These are phyloP conservation scores for Amia ocellicauda DNA, from an alignment of 2,113 vertebrate genomes.

Conservation along the genomic window DNA sequence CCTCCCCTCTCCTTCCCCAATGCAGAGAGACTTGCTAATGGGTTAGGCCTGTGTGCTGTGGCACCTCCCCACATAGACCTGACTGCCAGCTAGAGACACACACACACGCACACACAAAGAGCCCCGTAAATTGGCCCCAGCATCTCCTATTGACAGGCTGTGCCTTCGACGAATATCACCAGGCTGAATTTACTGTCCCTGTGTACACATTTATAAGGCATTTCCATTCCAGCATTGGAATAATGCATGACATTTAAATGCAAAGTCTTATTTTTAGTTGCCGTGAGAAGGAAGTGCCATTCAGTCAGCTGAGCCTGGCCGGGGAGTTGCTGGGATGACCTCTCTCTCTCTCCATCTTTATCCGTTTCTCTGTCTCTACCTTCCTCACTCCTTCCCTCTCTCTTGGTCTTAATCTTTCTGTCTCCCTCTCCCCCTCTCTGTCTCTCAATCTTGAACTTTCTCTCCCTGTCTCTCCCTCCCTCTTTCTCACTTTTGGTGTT, in stretches of 20 bases:
- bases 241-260: slow-evolving; percentile 19
- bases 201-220: slow-evolving; percentile 15
- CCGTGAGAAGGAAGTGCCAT: background rate
- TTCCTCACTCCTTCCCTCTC: background rate
- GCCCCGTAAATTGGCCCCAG: too few relatives aligned
- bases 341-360: slow-evolving; percentile 1
- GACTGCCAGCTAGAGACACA: too few relatives aligned
- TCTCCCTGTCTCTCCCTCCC: background rate
- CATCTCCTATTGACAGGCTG: too few relatives aligned
- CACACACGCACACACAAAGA: too few relatives aligned
- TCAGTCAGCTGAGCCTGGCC: too few relatives aligned
- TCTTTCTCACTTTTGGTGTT: background rate
- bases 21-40: too few relatives aligned
- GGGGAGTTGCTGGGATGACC: background rate
- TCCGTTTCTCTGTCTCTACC: background rate
- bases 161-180: too few relatives aligned
- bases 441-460: background rate
- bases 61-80: too few relatives aligned
- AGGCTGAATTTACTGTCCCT: background rate
- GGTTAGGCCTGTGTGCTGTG: too few relatives aligned
- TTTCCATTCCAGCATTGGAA: background rate
- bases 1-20: too few relatives aligned
- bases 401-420: background rate
- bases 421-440: background rate
- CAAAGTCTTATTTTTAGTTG: slow-evolving; percentile 19